Evolutionary conservation across 2,888 invertebrate genomes (phyloP), one percentile per base, ranked within the genome.

Genomic region (Conus canariensis): DNA sequence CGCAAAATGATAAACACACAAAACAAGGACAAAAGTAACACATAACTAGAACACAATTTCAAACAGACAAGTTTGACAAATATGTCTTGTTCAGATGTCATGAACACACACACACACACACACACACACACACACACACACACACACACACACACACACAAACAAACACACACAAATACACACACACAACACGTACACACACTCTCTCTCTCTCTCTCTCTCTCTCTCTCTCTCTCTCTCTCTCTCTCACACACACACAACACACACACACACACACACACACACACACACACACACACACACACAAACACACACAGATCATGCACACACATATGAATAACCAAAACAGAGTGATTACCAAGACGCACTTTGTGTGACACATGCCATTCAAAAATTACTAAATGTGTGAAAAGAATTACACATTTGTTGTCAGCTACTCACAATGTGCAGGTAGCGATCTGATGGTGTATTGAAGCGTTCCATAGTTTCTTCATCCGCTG

Each of bases 401-500:
- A 80, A 3, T 14, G 14, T 5, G 45, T 45, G 45, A 45, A 45
- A 0, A 45, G 45, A 45, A 45, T 45, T 4, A 45, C 45, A 45
- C 45, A 45, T 45, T 45, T 4, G 4, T 45, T 45, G 45, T 45
- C 5, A 30, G 56, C 10, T 8, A 90, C 92, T 90, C 92, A 95
- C 95, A 93, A 94, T 94, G 83, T 91, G 89, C 12, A 95, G 56
- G 90, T 94, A 95, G 90, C 92, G 93, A 88, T 94, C 93, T 59
- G 94, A 94, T 16, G 95, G 94, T 74, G 92, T 91, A 83, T 93
- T 94, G 86, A 93, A 93, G 74, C 92, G 93, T 30, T 94, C 92
- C 59, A 95, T 91, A 4, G 93, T 91, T 58, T 94, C 93, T 67
- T 93, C 88, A 88, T 94, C 94, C 45, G 94, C 94, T 59, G 92